Conservation (phyloP, 2,888 invertebrate species). For the Apodemia mormo region DNA sequence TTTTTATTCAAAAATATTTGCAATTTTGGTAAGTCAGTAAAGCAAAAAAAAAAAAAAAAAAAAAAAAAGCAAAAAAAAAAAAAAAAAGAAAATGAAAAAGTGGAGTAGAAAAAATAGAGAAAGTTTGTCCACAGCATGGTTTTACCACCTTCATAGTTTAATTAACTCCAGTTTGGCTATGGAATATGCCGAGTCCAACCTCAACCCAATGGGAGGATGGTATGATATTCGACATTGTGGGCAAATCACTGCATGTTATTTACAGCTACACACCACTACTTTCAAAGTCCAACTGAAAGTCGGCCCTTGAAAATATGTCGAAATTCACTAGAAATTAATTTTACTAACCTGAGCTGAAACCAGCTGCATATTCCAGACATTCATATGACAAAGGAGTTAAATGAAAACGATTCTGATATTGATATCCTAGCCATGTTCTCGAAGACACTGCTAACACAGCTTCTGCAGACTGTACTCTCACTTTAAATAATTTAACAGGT, state of each 20-base stretch:
- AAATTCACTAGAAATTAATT: background rate
- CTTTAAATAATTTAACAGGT: slow-evolving; percentile 97
- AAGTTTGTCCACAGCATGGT: slow-evolving; percentile 83
- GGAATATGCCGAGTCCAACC: slow-evolving; percentile 86
- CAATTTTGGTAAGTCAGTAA: too few species aligned
- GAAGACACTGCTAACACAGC: slow-evolving; percentile 99
- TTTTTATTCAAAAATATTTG: too few species aligned
- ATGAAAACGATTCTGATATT: slow-evolving; percentile 98
- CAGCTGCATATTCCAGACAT: slow-evolving; percentile 97
- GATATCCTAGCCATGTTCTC: slow-evolving; percentile 98
- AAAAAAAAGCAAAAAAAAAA: too few species aligned
- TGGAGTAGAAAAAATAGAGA: background rate
- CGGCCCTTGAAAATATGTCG: slow-evolving; percentile 64
- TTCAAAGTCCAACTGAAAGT: slow-evolving; percentile 53
- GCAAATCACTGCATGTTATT: slow-evolving; percentile 69
- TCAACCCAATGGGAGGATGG: slow-evolving; percentile 77
- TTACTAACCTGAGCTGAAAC: slow-evolving; percentile 88
- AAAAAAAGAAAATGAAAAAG: too few species aligned
- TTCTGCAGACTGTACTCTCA: slow-evolving; percentile 97
- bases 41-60: too few species aligned
- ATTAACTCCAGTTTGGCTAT: slow-evolving; percentile 87
- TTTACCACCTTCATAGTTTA: slow-evolving; percentile 84
- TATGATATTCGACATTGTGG: slow-evolving; percentile 85
- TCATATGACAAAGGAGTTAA: slow-evolving; percentile 98
- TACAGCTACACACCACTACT: slow-evolving; percentile 77